Percentiles rank a stretch among this genome's conserved stretches.
Conservation (phyloP, 1,140 invertebrate genomes). For the Samia ricini region DNA sequence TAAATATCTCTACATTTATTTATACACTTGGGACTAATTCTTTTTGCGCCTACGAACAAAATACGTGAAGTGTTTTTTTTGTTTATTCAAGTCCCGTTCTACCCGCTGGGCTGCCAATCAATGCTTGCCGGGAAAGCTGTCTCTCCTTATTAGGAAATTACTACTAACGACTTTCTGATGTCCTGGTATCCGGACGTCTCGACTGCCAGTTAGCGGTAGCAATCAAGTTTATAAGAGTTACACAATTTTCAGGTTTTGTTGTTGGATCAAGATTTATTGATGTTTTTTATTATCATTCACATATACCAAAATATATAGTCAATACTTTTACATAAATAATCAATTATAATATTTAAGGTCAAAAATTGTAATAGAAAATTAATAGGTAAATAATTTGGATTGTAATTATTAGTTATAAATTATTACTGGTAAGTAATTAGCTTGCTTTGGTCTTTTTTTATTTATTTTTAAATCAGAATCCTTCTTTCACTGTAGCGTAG, state of each 20-base stretch:
- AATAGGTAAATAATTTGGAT: too few species aligned
- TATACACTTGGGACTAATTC: too few species aligned
- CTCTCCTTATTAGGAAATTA: constrained; percentile 31
- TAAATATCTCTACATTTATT: too few species aligned
- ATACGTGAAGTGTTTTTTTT: neutral
- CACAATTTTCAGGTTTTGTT: constrained; percentile 2
- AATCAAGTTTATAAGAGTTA: constrained; percentile 9
- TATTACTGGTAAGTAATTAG: too few species aligned
- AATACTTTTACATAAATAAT: neutral
- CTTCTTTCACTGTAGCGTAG: too few species aligned
- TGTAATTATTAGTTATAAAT: too few species aligned
- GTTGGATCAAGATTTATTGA: constrained; percentile 12
- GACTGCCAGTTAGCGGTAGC: neutral
- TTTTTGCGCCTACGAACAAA: neutral
- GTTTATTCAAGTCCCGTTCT: constrained; percentile 4
- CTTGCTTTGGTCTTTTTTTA: too few species aligned
- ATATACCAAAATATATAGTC: neutral
- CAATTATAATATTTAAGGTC: neutral
- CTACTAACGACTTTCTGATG: constrained; percentile 40
- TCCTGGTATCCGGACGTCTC: constrained; percentile 29
- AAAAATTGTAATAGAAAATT: neutral
- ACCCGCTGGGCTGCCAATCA: constrained; percentile 1
- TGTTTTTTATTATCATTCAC: too few species aligned
- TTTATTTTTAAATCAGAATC: too few species aligned
- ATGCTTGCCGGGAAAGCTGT: constrained; percentile 33